Percentiles rank a stretch among this genome's conserved stretches.
Evolutionary conservation across 2,888 invertebrate species (phyloP).

Genomic region (Limulus polyphemus): DNA sequence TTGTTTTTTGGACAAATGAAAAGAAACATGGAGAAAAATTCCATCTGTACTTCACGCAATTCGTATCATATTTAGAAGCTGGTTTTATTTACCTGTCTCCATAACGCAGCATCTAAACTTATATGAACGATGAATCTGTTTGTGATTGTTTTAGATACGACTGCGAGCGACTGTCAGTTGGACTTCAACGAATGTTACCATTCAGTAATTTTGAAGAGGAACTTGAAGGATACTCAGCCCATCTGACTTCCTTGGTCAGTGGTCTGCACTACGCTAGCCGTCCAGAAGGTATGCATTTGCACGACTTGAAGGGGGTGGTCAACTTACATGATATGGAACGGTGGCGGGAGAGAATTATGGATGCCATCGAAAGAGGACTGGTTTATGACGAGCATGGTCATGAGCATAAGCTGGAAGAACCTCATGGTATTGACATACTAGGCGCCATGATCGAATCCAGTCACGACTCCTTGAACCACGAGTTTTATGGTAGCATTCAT

Average conservation of each 20-base stretch:
- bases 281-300: constrained; percentile 13
- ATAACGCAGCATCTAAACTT: too few species aligned
- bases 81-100: too few species aligned
- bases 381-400: constrained; percentile 42
- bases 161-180: constrained; percentile 58
- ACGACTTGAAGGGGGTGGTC: constrained; percentile 9
- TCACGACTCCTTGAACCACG: constrained; percentile 41
- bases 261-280: constrained; percentile 14
- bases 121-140: neutral
- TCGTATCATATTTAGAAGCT: too few species aligned
- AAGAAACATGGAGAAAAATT: too few species aligned
- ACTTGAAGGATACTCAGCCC: constrained; percentile 15
- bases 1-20: too few species aligned
- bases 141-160: constrained; percentile 43
- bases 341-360: constrained; percentile 59
- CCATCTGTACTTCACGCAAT: too few species aligned
- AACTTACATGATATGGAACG: constrained; percentile 43
- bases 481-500: constrained; percentile 54
- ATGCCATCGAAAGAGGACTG: constrained; percentile 53
- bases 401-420: constrained; percentile 48
- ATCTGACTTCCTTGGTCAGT: constrained; percentile 16
- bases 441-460: constrained; percentile 64
- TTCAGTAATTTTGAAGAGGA: constrained; percentile 37
- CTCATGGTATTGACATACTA: constrained; percentile 58
- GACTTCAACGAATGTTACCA: constrained; percentile 51